Conservation (phyloP, 2,113 vertebrate genomes). For the Zosterops japonicus region DNA sequence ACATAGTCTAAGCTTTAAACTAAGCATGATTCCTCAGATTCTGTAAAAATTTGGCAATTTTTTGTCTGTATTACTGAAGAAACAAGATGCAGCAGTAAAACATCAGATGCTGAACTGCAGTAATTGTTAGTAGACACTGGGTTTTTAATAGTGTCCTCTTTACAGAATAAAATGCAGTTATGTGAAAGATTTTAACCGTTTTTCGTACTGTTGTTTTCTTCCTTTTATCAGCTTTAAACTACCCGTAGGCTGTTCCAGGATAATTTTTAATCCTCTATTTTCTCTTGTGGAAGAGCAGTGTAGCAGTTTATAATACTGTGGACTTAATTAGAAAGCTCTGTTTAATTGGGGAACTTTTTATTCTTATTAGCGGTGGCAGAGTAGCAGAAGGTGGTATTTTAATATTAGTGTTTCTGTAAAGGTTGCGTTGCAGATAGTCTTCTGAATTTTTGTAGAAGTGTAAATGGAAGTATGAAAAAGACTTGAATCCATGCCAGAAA, state of each 20-base stretch:
- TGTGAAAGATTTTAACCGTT: background rate
- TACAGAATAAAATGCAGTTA: background rate
- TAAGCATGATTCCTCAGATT: background rate
- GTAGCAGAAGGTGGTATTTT: conserved; percentile 9
- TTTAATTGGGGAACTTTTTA: conserved; percentile 39
- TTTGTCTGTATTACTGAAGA: background rate
- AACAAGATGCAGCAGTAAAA: background rate
- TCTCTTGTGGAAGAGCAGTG: background rate
- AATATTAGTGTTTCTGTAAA: conserved; percentile 9
- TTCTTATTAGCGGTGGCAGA: conserved; percentile 25
- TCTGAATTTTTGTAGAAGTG: conserved; percentile 5
- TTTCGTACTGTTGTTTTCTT: background rate
- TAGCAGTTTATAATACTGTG: conserved; percentile 8
- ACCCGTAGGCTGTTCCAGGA: background rate
- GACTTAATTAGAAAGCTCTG: conserved; percentile 43
- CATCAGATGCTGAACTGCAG: background rate
- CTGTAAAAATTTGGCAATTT: background rate
- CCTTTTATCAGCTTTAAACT: conserved; percentile 1
- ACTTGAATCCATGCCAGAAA: conserved; percentile 1
- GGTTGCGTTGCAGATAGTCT: background rate
- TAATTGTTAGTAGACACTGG: background rate
- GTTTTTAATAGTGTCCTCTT: background rate
- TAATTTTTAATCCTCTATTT: conserved; percentile 23
- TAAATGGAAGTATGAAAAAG: background rate
- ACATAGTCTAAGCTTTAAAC: background rate